These are phyloP conservation scores for Nycticebus coucang DNA, from an alignment of 2,113 vertebrate genomes.

Conservation along the genomic window DNA sequence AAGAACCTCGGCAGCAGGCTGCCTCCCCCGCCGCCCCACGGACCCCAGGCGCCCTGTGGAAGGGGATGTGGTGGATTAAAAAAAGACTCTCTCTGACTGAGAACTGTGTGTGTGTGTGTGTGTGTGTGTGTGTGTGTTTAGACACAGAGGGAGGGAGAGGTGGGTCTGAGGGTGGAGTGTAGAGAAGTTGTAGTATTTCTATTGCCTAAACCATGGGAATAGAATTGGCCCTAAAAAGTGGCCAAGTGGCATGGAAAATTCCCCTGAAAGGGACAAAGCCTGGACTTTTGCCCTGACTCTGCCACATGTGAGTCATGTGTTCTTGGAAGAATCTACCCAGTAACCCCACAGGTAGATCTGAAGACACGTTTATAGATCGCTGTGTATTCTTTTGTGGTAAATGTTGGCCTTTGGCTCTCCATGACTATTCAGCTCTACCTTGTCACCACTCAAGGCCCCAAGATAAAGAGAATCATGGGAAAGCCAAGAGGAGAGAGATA, in stretches of 20 bases:
- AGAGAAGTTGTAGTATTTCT: neutral
- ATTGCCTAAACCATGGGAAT: too few relatives aligned
- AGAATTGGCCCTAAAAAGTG: neutral
- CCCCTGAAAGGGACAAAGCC: neutral
- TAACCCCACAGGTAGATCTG: neutral
- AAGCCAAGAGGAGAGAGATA: neutral
- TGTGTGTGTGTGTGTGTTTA: neutral
- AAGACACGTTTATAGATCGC: neutral
- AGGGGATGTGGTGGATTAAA: neutral
- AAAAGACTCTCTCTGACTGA: neutral
- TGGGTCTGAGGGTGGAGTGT: too few relatives aligned
- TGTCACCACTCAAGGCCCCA: too few relatives aligned
- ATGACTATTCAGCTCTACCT: too few relatives aligned
- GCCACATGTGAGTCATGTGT: neutral
- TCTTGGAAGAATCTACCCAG: neutral
- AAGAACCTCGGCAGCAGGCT: conserved; percentile 2
- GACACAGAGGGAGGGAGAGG: neutral
- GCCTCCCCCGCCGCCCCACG: too few relatives aligned
- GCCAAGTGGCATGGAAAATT: rapidly evolving
- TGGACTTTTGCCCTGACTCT: neutral
- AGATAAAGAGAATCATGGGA: neutral
- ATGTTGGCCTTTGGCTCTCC: neutral
- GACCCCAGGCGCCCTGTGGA: rapidly evolving
- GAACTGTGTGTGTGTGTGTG: neutral
- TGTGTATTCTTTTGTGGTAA: neutral